A percentile compares a stretch with the other conserved stretches of the same genome.
phyloP scores from a whole-genome alignment of 92 coral and sea anemone genomes.

The Micromussa lordhowensis region DNA sequence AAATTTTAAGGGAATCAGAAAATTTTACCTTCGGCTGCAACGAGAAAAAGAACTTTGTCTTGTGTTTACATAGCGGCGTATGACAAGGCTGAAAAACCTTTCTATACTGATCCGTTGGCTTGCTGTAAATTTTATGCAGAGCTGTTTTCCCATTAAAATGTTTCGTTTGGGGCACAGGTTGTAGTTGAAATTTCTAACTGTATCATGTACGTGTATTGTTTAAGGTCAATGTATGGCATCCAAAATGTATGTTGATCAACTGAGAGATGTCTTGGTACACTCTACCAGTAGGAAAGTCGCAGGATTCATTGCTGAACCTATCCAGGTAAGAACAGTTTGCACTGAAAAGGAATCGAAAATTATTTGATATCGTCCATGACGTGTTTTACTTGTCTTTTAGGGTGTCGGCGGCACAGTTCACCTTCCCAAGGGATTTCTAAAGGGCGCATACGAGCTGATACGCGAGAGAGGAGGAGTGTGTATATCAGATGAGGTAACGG shows the following conservation, averaged over 20 bases:
- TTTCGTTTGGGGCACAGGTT: neutral
- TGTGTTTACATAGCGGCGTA: too few species aligned
- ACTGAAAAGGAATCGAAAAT: neutral
- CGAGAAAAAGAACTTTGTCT: too few species aligned
- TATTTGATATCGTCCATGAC: neutral
- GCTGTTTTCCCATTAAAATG: neutral
- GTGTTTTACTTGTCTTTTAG: conserved; percentile 30
- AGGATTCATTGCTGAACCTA: conserved; percentile 88
- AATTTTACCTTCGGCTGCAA: too few species aligned
- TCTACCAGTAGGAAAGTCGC: conserved; percentile 89
- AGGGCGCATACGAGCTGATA: conserved; percentile 88
- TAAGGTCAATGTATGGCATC: conserved; percentile 92
- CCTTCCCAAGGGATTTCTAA: conserved; percentile 92
- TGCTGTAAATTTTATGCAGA: too few species aligned
- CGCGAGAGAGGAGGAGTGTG: conserved; percentile 97
- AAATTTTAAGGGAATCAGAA: too few species aligned
- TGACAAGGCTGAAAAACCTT: too few species aligned
- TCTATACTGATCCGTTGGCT: too few species aligned
- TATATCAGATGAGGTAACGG: conserved; percentile 93
- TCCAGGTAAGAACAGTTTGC: conserved; percentile 71
- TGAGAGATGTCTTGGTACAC: conserved; percentile 85
- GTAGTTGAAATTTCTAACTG: neutral
- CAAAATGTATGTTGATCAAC: conserved; percentile 86
- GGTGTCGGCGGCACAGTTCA: conserved; percentile 98
- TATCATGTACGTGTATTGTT: neutral